Percentiles rank a stretch among this genome's conserved stretches.
These are phyloP conservation scores for Myopa tessellatipennis DNA, from an alignment of 2,888 invertebrate species.

Conservation along the genomic window DNA sequence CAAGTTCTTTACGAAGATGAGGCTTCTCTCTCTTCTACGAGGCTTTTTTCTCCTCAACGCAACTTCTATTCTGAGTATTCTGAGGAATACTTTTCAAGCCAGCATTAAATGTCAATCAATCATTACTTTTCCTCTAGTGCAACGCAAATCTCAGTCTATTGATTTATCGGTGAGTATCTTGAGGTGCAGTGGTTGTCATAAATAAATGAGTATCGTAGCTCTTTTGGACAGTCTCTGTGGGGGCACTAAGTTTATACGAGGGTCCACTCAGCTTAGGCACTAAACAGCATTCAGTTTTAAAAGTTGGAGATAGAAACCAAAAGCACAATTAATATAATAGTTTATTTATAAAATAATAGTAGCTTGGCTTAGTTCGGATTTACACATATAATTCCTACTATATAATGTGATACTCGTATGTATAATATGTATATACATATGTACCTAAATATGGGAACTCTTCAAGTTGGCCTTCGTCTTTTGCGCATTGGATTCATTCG, in stretches of 20 bases:
- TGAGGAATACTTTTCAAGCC: background rate
- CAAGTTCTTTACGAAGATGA: no score
- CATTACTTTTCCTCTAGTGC: background rate
- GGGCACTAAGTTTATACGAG: background rate
- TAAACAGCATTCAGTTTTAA: no score
- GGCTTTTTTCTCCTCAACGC: no score
- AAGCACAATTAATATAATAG: background rate
- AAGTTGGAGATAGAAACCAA: no score
- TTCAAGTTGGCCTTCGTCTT: background rate
- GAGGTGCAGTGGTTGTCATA: background rate
- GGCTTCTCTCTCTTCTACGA: no score
- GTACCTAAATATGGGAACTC: no score
- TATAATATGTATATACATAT: no score
- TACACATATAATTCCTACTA: no score
- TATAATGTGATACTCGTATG: no score
- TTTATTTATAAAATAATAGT: background rate
- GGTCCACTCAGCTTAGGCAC: no score
- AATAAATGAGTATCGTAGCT: slow-evolving; percentile 3
- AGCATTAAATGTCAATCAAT: background rate
- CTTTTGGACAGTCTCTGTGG: slow-evolving; percentile 10
- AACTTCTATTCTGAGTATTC: no score
- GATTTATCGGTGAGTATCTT: background rate
- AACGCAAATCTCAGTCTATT: background rate
- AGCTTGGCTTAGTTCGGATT: background rate
- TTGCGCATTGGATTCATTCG: background rate